These are phyloP conservation scores for Mohoua ochrocephala DNA, from an alignment of 2,113 vertebrate species.

Conservation along the genomic window DNA sequence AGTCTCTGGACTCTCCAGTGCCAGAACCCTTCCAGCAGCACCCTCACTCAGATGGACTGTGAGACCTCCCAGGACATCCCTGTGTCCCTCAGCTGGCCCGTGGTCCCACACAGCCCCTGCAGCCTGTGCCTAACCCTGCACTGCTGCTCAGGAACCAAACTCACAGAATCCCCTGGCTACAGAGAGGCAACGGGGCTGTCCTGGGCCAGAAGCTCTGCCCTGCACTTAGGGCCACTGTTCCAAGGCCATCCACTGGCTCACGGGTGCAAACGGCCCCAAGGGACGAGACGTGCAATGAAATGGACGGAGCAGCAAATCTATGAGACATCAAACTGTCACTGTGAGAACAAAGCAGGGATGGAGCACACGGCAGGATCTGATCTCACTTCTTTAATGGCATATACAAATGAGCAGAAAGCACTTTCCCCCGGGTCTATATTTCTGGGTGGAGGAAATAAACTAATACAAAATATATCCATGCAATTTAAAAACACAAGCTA, in stretches of 20 bases:
- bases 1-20: background rate
- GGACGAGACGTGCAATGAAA: background rate
- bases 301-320: background rate
- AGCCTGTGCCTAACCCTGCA: background rate
- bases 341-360: background rate
- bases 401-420: background rate
- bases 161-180: accelerated
- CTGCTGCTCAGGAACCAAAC: background rate
- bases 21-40: background rate
- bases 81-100: background rate
- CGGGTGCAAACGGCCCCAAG: accelerated
- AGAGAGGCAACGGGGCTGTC: background rate
- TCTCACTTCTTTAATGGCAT: background rate
- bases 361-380: background rate
- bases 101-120: background rate
- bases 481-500: background rate
- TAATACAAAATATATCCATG: background rate
- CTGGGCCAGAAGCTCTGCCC: background rate
- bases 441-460: background rate
- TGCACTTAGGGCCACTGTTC: background rate
- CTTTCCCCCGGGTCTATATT: background rate
- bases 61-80: background rate
- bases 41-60: background rate
- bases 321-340: background rate
- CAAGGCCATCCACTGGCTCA: background rate